These are phyloP conservation scores for Harpalus rufipes DNA, from an alignment of 2,888 invertebrate species.

Conservation along the genomic window DNA sequence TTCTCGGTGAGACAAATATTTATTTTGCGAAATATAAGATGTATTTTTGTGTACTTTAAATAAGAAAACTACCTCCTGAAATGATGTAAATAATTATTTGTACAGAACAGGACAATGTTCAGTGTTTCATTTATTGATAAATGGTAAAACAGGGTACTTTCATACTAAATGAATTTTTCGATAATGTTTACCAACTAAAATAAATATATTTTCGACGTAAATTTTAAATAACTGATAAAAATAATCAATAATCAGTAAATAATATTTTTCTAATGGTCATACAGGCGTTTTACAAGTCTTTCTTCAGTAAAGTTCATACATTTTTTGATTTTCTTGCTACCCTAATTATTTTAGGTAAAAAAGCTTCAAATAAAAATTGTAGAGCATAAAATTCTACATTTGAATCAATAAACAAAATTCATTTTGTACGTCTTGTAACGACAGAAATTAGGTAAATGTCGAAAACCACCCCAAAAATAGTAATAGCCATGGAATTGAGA, in stretches of 20 bases:
- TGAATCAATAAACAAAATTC: too few species aligned
- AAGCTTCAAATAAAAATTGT: too few species aligned
- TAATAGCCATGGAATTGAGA: too few species aligned
- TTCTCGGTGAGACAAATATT: neutral
- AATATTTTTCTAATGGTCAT: too few species aligned
- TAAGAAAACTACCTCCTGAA: neutral
- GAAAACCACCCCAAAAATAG: too few species aligned
- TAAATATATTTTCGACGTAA: neutral
- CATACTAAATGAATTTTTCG: neutral
- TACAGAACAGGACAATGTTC: neutral
- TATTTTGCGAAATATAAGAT: neutral
- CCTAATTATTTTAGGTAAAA: too few species aligned
- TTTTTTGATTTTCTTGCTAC: too few species aligned
- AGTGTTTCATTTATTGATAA: neutral
- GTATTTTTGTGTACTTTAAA: slow-evolving; percentile 4
- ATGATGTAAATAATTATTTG: neutral
- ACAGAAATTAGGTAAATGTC: too few species aligned
- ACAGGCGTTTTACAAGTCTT: too few species aligned
- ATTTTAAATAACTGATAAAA: neutral
- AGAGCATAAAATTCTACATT: too few species aligned
- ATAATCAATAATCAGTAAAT: neutral
- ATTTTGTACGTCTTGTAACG: too few species aligned
- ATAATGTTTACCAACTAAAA: neutral
- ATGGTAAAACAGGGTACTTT: neutral
- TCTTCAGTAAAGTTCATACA: too few species aligned